A percentile compares a stretch with the other conserved stretches of the same genome.
Conservation (phyloP, 2,888 invertebrate genomes). For the Leucania comma region DNA sequence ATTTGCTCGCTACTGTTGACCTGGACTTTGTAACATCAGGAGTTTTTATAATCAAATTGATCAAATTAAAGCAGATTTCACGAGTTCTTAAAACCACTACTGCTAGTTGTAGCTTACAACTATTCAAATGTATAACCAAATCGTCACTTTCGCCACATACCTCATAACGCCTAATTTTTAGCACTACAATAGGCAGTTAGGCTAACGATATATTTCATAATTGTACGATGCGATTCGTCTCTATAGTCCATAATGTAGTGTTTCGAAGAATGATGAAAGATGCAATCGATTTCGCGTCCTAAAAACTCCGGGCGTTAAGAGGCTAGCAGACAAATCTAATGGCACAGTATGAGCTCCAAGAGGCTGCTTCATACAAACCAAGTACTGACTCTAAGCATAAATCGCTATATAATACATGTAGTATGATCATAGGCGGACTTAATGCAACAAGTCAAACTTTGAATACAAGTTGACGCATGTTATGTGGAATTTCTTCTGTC, state of each 20-base stretch:
- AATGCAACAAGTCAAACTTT: not conserved
- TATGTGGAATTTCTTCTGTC: not conserved
- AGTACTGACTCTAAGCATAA: not conserved
- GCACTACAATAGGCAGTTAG: slow-evolving; percentile 8
- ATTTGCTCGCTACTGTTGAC: slow-evolving; percentile 27
- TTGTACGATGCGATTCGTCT: slow-evolving; percentile 29
- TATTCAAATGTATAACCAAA: slow-evolving; percentile 6
- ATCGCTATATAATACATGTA: not conserved
- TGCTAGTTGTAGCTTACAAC: not conserved
- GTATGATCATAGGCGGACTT: not conserved
- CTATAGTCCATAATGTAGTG: slow-evolving; percentile 14
- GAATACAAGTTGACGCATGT: not conserved
- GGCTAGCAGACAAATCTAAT: slow-evolving; percentile 31
- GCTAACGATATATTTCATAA: slow-evolving; percentile 33
- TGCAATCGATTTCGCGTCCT: slow-evolving; percentile 40
- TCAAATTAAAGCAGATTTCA: not conserved
- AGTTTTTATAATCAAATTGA: not conserved
- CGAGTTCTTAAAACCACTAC: not conserved
- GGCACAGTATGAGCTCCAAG: not conserved
- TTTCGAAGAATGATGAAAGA: slow-evolving; percentile 37
- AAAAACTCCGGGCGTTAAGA: slow-evolving; percentile 18
- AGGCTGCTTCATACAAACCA: slow-evolving; percentile 6
- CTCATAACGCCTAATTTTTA: slow-evolving; percentile 12
- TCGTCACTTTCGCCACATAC: slow-evolving; percentile 14
- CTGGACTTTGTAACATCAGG: slow-evolving; percentile 16